Conservation (phyloP, 1,140 invertebrate species). For the Myzus persicae region DNA sequence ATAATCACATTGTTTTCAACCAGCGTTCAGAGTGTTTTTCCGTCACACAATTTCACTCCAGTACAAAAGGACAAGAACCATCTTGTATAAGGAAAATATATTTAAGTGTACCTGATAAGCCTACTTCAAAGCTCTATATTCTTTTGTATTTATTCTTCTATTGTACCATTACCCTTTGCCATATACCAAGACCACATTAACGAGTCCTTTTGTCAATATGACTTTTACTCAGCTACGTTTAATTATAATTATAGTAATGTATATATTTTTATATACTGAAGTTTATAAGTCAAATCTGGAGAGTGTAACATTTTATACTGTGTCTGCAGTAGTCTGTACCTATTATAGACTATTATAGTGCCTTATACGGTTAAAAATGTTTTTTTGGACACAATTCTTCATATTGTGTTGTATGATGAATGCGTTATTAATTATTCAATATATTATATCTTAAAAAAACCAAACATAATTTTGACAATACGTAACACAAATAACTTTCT, state of each 20-base stretch:
- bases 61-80: background rate
- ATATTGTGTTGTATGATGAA: no score
- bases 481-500: background rate
- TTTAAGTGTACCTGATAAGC: slow-evolving; percentile 28
- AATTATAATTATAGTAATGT: slow-evolving; percentile 12
- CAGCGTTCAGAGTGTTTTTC: background rate
- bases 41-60: background rate
- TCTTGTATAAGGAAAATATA: background rate
- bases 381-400: background rate
- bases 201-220: background rate
- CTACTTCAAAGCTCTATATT: background rate
- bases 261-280: background rate
- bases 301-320: background rate
- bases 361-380: background rate
- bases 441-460: background rate
- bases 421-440: background rate
- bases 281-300: background rate
- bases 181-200: background rate
- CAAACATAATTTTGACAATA: no score
- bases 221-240: background rate
- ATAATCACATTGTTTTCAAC: background rate
- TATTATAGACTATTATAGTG: background rate
- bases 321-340: background rate
- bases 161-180: background rate
- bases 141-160: background rate